Evolutionary conservation across 1,140 invertebrate species (phyloP), one percentile per base, ranked within the genome.

Genomic region (Calliphora vicina): DNA sequence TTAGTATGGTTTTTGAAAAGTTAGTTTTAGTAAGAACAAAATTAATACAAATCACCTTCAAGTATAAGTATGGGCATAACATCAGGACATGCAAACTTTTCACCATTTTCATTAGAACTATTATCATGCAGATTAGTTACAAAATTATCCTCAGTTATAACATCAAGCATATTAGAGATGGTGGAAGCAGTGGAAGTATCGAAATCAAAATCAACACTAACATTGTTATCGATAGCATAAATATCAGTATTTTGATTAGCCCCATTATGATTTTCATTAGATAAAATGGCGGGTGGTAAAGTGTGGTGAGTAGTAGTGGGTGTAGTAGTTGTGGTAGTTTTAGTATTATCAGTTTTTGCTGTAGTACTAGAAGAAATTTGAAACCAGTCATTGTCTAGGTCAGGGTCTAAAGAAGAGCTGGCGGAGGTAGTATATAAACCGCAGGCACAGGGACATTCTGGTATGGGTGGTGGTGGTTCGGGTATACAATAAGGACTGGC

Each of bases 11-110:
- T 57, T 57, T n/a, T 29, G 29, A 42, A 42, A 42, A 23, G 74
- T 78, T 78, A 78, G 74, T 78, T 45, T 43, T 15, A 25, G 43
- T 8, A 10, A 45, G 29, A 42, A 76, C 2, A 35, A 73, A 73
- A n/a, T 8, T n/a, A 78, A 78, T 6, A 78, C 74, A 78, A 89
- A 89, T 90, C 89, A 90, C 89, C 89, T 90, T 90, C 89, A 85
- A 90, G 87, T 86, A 90, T 90, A 80, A 90, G 87, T 84, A 90
- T 87, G 85, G 89, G 89, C 89, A 89, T 90, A 84, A 90, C 86
- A 89, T 90, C 89, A 74, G 89, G 89, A 74, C 89, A 90, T 90
- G 88, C 88, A 90, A 86, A 83, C 73, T 84, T 85, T 57, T 84
- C 86, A 83, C 78, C 87, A 86, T 42, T 67, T 23, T 78, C 35